Evolutionary conservation across 1,140 invertebrate genomes (phyloP), one percentile per base, ranked within the genome.

Genomic region (Asbolus verrucosus): DNA sequence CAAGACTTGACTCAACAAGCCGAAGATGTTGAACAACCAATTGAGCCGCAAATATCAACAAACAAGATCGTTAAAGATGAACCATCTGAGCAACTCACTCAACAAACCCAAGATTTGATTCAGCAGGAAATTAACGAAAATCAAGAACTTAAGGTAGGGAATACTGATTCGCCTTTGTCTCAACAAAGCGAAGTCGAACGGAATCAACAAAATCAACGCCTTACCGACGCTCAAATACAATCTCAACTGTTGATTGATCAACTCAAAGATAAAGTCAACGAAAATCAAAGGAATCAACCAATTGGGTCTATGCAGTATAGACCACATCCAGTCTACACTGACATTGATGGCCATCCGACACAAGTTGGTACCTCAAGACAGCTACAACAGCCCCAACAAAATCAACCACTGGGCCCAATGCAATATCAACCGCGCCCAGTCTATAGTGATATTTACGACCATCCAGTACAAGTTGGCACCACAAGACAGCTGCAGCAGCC

Each of bases 51-150:
- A 38, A n/a, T 62, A 14, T 13, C 54, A 13, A 15, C 24, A 15
- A 18, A 18, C 19, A 19, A 50, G 21, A 50, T 50, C 18, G 1
- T 19, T 9, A 1, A 41, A 14, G n/a, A 65, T 59, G 8, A 38
- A 15, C 46, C 50, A 1, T 30, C 19, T 18, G 13, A 39, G 16
- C 11, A 19, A 54, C 19, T 59, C 11, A 50, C 54, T n/a, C 59
- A 71, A 60, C 63, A 71, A 43, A 61, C 33, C 13, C 65, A 72
- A 65, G 60, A 69, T 30, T 39, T 60, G 50, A 36, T 13, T 13
- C 15, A 27, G 39, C 65, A 13, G 27, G 8, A 24, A 66, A 36
- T 36, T n/a, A 36, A 11, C 6, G 2, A 59, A 24, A 21, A 9
- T 11, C 38, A 41, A 41, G 3, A n/a, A 15, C 8, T 27, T 6